Evolutionary conservation across 1,140 invertebrate genomes (phyloP).

Genomic region (Steinernema feltiae): DNA sequence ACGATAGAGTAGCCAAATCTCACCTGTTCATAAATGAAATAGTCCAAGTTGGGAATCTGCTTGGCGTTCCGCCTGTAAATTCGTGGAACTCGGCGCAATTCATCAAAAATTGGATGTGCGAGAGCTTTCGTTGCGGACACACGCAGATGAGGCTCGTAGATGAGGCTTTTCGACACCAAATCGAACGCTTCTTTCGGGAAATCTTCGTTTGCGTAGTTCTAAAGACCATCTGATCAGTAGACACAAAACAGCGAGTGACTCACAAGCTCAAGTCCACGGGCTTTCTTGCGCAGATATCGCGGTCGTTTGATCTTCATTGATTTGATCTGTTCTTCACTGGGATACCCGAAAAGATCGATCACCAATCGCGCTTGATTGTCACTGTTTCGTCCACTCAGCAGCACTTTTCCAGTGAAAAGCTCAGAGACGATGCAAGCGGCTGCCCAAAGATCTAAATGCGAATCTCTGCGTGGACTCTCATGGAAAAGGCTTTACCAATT

Average conservation of each 20-base stretch:
- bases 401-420: conserved; percentile 78
- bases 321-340: conserved; percentile 64
- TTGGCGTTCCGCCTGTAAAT: background rate
- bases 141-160: background rate
- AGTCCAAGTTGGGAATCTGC: background rate
- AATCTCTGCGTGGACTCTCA: background rate
- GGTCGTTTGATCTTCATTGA: conserved; percentile 29
- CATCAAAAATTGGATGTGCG: background rate
- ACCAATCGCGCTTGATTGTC: conserved; percentile 98
- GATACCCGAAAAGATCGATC: conserved; percentile 93
- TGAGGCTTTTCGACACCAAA: background rate
- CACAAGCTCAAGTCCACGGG: conserved; percentile 27
- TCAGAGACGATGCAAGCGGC: conserved; percentile 95
- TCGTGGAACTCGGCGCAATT: background rate
- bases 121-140: background rate
- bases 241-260: background rate
- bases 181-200: background rate
- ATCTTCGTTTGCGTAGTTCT: background rate
- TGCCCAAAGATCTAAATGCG: conserved; percentile 83
- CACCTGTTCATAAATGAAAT: background rate
- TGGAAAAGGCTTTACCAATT: conserved; percentile 15
- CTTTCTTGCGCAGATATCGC: conserved; percentile 18
- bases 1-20: background rate
- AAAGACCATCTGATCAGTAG: background rate
- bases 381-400: conserved; percentile 96